These are phyloP conservation scores for Acanthiza pusilla DNA, from an alignment of 2,797 vertebrate species.

Conservation along the genomic window DNA sequence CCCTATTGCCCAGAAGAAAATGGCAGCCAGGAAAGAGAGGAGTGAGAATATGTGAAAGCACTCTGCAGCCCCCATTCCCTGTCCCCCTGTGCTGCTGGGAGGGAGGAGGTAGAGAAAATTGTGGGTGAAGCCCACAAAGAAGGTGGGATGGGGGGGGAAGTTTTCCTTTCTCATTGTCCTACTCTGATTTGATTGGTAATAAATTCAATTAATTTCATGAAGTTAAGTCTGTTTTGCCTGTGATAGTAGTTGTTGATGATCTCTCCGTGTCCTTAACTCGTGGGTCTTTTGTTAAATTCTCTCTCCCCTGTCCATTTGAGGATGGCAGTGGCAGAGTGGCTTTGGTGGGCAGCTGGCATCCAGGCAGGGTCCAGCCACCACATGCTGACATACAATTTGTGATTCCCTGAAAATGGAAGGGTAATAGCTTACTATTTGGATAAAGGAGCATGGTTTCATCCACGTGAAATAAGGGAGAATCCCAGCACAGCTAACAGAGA, in stretches of 20 bases:
- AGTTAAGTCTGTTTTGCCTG: background rate
- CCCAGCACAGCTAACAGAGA: background rate
- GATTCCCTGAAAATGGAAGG: background rate
- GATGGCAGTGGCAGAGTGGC: background rate
- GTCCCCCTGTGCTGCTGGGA: background rate
- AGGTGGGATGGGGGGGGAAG: too few species aligned
- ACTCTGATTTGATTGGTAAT: background rate
- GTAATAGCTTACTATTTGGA: background rate
- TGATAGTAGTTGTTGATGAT: background rate
- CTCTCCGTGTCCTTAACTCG: background rate
- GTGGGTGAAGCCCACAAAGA: too few species aligned
- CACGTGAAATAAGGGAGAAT: background rate
- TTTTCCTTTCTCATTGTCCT: background rate
- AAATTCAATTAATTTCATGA: background rate
- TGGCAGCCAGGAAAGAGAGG: background rate
- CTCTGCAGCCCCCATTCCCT: background rate
- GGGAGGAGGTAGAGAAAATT: too few species aligned
- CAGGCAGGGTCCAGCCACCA: background rate
- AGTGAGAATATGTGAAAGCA: background rate
- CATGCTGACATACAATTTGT: background rate
- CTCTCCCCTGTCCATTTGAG: background rate
- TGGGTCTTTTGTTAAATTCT: background rate
- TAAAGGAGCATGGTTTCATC: background rate
- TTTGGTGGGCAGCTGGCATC: background rate
- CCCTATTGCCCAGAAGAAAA: background rate